These are phyloP conservation scores for Acipenser oxyrinchus DNA, from an alignment of 2,797 vertebrate genomes.

Conservation along the genomic window DNA sequence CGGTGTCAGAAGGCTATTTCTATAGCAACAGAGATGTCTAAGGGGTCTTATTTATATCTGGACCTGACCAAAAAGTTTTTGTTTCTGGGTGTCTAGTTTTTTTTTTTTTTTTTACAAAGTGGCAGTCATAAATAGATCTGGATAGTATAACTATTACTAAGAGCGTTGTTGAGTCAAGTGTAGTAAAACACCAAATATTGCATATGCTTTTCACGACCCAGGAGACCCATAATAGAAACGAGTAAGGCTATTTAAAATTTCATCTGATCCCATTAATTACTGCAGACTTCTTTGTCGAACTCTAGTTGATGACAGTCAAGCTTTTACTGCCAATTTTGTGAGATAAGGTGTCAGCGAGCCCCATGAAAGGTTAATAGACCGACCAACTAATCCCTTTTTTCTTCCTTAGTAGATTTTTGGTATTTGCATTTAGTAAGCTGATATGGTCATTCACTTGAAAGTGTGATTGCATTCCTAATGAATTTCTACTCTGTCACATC, in stretches of 20 bases:
- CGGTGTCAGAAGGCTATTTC: slow-evolving; percentile 30
- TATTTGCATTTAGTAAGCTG: slow-evolving; percentile 49
- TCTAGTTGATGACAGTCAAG: slow-evolving; percentile 35
- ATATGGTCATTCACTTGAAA: slow-evolving; percentile 46
- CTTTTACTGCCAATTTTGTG: slow-evolving; percentile 37
- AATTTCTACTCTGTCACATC: slow-evolving; percentile 32
- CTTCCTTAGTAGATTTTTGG: slow-evolving; percentile 41
- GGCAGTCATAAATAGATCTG: no score
- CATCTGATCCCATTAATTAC: slow-evolving; percentile 46
- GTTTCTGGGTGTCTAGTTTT: no score
- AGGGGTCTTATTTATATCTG: slow-evolving; percentile 28
- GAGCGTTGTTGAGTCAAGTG: slow-evolving; percentile 4
- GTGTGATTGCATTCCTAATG: slow-evolving; percentile 45
- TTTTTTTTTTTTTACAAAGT: no score
- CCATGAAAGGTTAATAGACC: slow-evolving; percentile 47
- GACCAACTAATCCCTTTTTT: slow-evolving; percentile 38
- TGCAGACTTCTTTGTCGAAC: slow-evolving; percentile 40
- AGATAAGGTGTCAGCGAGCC: slow-evolving; percentile 48
- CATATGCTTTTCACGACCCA: slow-evolving; percentile 21
- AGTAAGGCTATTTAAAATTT: slow-evolving; percentile 40
- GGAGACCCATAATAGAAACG: slow-evolving; percentile 35
- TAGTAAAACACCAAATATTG: slow-evolving; percentile 22
- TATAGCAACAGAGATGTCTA: slow-evolving; percentile 29
- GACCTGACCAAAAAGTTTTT: slow-evolving; percentile 14
- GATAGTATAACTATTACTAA: no score